These are phyloP conservation scores for Speoplatyrhinus poulsoni DNA, from an alignment of 2,113 vertebrate species.

Conservation along the genomic window DNA sequence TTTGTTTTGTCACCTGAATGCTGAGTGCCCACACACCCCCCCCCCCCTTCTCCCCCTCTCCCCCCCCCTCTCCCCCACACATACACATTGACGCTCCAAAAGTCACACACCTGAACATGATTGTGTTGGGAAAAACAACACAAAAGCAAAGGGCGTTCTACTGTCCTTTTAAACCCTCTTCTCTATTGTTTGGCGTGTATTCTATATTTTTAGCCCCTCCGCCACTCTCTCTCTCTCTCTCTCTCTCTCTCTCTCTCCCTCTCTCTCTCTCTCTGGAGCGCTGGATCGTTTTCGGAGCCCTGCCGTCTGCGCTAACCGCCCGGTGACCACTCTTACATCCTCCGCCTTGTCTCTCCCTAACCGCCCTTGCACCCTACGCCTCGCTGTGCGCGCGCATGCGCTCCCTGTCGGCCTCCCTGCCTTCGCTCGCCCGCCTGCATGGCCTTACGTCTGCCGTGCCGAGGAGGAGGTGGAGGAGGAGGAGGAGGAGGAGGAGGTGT, in stretches of 20 bases:
- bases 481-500: slow-evolving; percentile 7
- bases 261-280: neutral
- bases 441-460: neutral
- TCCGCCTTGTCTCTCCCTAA: slow-evolving; percentile 62
- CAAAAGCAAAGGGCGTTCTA: too few species aligned
- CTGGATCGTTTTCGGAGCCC: slow-evolving; percentile 62
- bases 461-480: neutral
- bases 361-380: slow-evolving; percentile 50
- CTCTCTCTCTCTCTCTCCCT: neutral
- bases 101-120: too few species aligned
- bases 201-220: too few species aligned
- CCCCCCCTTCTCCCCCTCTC: too few species aligned
- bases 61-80: too few species aligned
- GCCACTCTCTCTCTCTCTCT: neutral
- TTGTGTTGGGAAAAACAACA: too few species aligned
- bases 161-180: too few species aligned
- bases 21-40: too few species aligned
- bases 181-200: too few species aligned
- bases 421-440: neutral
- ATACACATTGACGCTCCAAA: too few species aligned
- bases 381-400: slow-evolving; percentile 26
- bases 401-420: neutral
- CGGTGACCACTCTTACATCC: slow-evolving; percentile 71
- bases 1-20: too few species aligned
- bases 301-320: slow-evolving; percentile 53